These are phyloP conservation scores for Conchocele bisecta DNA, from an alignment of 2,888 invertebrate species.

Conservation along the genomic window DNA sequence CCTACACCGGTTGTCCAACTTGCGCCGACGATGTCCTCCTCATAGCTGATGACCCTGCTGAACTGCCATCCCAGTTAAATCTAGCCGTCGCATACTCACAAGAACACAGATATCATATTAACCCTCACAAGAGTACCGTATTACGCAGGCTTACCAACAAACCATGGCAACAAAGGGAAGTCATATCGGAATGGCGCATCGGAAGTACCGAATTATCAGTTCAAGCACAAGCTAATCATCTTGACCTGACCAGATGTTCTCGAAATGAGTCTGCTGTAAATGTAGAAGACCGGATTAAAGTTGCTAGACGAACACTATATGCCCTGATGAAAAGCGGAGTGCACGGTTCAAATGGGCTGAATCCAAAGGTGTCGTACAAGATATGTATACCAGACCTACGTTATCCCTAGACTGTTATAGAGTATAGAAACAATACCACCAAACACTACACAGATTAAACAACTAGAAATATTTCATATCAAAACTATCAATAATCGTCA, in stretches of 20 bases:
- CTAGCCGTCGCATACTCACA: neutral
- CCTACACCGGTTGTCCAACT: conserved; percentile 12
- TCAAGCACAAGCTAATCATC: neutral
- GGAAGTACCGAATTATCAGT: neutral
- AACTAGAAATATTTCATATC: neutral
- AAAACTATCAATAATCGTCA: neutral
- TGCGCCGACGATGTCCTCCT: conserved; percentile 9
- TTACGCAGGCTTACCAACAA: neutral
- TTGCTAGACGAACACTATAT: conserved; percentile 21
- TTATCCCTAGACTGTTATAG: conserved; percentile 1
- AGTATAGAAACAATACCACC: conserved; percentile 10
- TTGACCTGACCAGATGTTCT: conserved; percentile 1
- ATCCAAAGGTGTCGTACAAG: conserved; percentile 21
- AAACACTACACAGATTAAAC: neutral
- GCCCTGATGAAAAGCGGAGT: conserved; percentile 4
- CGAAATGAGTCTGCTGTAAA: neutral
- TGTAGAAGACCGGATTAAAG: neutral
- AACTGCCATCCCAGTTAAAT: conserved; percentile 1
- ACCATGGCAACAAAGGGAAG: neutral
- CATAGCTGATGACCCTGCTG: neutral
- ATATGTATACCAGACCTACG: conserved; percentile 9
- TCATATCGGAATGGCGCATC: neutral
- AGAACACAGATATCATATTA: conserved; percentile 2
- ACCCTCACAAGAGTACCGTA: conserved; percentile 4
- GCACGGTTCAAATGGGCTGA: conserved; percentile 13